Percentiles rank a stretch among this genome's conserved stretches.
Conservation (phyloP, 2,888 invertebrate genomes). For the Lycocerus yunnanus region DNA sequence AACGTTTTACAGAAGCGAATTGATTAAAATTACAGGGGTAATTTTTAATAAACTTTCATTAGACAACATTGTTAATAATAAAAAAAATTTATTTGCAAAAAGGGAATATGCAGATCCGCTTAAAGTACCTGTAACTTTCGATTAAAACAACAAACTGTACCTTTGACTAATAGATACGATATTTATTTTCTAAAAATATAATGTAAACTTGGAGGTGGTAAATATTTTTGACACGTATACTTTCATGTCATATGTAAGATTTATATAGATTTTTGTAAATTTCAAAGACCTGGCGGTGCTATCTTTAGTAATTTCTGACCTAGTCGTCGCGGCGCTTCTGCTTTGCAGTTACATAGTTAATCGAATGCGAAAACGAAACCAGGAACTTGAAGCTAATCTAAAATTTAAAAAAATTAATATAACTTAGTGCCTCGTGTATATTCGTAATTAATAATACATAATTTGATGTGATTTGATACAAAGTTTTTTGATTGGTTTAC, state of each 20-base stretch:
- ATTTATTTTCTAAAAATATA: background rate
- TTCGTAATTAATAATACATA: background rate
- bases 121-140: background rate
- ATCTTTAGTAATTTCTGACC: conserved; percentile 29
- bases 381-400: conserved; percentile 17
- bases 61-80: background rate
- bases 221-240: background rate
- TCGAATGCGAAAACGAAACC: conserved; percentile 26
- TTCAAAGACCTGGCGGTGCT: conserved; percentile 27
- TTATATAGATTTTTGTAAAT: conserved; percentile 9
- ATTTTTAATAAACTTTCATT: background rate
- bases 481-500: background rate
- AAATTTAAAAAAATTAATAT: background rate
- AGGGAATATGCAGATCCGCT: background rate
- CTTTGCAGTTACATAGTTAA: conserved; percentile 24
- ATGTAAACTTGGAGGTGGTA: background rate
- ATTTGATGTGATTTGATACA: background rate
- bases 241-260: background rate
- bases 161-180: background rate
- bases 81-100: background rate
- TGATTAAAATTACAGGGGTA: too few species aligned
- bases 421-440: background rate
- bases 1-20: too few species aligned
- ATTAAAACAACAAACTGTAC: background rate
- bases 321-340: conserved; percentile 32